Evolutionary conservation across 2,888 invertebrate genomes (phyloP).

Genomic region (Melitaea athalia): DNA sequence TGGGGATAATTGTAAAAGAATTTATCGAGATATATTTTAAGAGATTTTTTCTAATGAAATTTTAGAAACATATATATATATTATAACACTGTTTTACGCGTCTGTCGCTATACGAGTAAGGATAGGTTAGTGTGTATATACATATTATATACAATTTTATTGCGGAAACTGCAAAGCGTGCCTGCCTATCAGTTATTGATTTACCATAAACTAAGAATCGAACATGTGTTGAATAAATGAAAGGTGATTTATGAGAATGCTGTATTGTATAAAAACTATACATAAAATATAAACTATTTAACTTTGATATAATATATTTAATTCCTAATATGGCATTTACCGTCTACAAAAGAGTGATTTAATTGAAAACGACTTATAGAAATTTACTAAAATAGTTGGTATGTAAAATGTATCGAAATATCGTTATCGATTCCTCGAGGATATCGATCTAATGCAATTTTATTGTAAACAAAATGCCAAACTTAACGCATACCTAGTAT

Average conservation of each 20-base stretch:
- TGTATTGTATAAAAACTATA: slow-evolving; percentile 52
- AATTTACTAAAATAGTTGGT: slow-evolving; percentile 68
- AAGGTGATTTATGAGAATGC: slow-evolving; percentile 53
- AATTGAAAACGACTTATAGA: slow-evolving; percentile 70
- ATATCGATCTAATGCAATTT: slow-evolving; percentile 36
- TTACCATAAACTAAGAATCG: slow-evolving; percentile 62
- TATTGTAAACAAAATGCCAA: slow-evolving; percentile 65
- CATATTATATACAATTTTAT: slow-evolving; percentile 52
- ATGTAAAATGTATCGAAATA: slow-evolving; percentile 43
- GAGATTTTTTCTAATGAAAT: slow-evolving; percentile 77
- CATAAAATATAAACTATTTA: slow-evolving; percentile 54
- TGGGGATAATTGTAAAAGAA: slow-evolving; percentile 62
- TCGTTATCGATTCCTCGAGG: slow-evolving; percentile 26
- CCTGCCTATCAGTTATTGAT: slow-evolving; percentile 63
- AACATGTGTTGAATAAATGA: slow-evolving; percentile 45
- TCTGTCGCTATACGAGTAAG: slow-evolving; percentile 72
- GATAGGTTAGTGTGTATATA: slow-evolving; percentile 53
- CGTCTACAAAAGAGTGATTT: slow-evolving; percentile 77
- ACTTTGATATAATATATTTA: slow-evolving; percentile 67
- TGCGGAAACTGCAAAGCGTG: slow-evolving; percentile 59
- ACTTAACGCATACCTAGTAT: slow-evolving; percentile 58
- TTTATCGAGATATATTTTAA: slow-evolving; percentile 79
- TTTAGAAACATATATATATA: slow-evolving; percentile 65
- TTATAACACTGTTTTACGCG: slow-evolving; percentile 70
- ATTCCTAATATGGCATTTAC: slow-evolving; percentile 82